phyloP scores from a whole-genome alignment of 2,113 vertebrate genomes.

The Arothron firmamentum region DNA sequence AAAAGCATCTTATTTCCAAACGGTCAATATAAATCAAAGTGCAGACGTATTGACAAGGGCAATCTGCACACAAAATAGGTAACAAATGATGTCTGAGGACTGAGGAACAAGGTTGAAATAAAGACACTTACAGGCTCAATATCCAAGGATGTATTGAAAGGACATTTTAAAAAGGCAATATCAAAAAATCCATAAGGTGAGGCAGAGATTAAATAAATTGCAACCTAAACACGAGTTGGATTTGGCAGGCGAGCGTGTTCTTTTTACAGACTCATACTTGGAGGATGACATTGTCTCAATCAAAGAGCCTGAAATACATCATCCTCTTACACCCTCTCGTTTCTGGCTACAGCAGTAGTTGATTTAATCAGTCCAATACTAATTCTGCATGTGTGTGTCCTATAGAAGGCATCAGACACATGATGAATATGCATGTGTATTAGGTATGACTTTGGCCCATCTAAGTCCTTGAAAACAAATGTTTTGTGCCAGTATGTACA shows the following conservation, averaged over 20 bases:
- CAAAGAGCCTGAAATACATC: conserved; percentile 52
- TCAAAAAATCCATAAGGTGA: conserved; percentile 44
- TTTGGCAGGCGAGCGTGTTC: conserved; percentile 34
- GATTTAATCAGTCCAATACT: conserved; percentile 35
- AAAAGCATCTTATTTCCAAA: conserved; percentile 12
- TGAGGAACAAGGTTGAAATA: conserved; percentile 51
- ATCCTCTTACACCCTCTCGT: conserved; percentile 53
- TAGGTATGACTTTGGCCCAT: background rate
- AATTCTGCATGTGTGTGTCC: conserved; percentile 14
- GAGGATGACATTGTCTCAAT: conserved; percentile 52
- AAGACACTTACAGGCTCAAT: conserved; percentile 56
- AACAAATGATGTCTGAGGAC: conserved; percentile 38
- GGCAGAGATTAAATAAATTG: conserved; percentile 13
- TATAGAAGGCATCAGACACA: conserved; percentile 9
- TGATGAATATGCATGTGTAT: background rate
- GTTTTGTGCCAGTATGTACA: conserved; percentile 13
- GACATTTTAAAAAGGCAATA: conserved; percentile 19
- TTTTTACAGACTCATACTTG: background rate
- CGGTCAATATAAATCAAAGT: conserved; percentile 56
- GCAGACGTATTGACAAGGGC: conserved; percentile 43
- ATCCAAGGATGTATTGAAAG: conserved; percentile 26
- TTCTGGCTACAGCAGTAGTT: conserved; percentile 47
- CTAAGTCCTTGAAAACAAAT: background rate
- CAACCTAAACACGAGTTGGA: conserved; percentile 23
- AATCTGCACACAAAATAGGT: conserved; percentile 46